These are phyloP conservation scores for Thaumetopoea pityocampa DNA, from an alignment of 1,140 invertebrate species.

Conservation along the genomic window DNA sequence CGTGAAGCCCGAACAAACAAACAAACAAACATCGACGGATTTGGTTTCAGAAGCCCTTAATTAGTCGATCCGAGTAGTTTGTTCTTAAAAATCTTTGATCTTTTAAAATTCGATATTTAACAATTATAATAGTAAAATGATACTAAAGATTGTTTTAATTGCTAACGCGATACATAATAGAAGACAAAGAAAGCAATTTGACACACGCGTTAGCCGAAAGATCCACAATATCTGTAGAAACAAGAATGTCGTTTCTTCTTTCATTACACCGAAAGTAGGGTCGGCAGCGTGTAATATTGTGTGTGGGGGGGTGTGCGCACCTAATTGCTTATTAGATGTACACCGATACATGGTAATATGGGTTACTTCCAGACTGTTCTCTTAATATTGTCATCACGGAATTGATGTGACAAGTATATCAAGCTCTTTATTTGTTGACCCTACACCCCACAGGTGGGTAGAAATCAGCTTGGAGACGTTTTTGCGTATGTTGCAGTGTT, in stretches of 20 bases:
- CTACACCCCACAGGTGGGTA: no score
- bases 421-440: no score
- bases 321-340: conserved; percentile 40
- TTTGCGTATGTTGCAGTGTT: no score
- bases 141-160: neutral
- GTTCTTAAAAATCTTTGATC: neutral
- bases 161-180: conserved; percentile 27
- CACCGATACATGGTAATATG: conserved; percentile 16
- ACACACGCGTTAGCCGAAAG: conserved; percentile 34
- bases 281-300: conserved; percentile 18
- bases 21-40: no score
- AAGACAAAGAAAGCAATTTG: conserved; percentile 30
- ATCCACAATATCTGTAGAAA: conserved; percentile 31
- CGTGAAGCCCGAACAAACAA: no score
- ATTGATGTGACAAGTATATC: no score
- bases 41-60: no score
- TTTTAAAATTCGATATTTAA: conserved; percentile 1
- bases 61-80: no score
- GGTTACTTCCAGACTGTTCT: conserved; percentile 12
- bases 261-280: conserved; percentile 37
- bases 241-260: conserved; percentile 27
- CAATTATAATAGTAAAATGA: neutral
- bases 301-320: conserved; percentile 13
- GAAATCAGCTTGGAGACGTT: no score
- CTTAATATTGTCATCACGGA: no score